These are phyloP conservation scores for Ctenomys sociabilis DNA, from an alignment of 2,113 vertebrate genomes.

Conservation along the genomic window DNA sequence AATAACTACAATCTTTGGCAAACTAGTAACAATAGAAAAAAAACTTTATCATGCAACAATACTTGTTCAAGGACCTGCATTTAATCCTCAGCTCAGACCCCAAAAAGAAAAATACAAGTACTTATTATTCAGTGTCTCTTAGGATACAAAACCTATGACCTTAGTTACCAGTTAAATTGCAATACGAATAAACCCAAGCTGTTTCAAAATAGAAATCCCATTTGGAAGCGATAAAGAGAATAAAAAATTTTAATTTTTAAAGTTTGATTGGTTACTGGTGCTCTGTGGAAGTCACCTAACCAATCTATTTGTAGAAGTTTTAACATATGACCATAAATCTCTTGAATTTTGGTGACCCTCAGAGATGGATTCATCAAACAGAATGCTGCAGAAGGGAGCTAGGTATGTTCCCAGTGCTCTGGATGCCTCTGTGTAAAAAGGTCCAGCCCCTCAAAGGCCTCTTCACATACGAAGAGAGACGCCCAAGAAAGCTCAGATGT, in stretches of 20 bases:
- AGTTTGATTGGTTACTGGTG: neutral
- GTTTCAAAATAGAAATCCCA: slow-evolving; percentile 23
- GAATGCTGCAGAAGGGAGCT: neutral
- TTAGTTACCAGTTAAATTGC: neutral
- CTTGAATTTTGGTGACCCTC: neutral
- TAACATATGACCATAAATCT: neutral
- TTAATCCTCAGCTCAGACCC: neutral
- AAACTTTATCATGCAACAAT: neutral
- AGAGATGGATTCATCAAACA: neutral
- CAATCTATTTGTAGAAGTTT: neutral
- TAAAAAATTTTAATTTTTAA: neutral
- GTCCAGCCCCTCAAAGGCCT: neutral
- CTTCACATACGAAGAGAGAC: neutral
- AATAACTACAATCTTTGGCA: neutral
- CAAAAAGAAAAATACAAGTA: neutral
- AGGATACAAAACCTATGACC: neutral
- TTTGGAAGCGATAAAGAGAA: neutral
- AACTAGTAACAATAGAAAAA: slow-evolving; percentile 9
- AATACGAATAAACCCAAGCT: neutral
- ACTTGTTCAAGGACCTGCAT: neutral
- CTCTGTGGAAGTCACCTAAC: neutral
- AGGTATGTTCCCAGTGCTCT: neutral
- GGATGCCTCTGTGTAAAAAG: neutral
- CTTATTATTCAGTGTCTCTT: neutral
- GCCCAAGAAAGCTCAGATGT: neutral